Base-by-base conservation (phyloP, 2,797 vertebrate genomes). In the Scolopax rusticola region DNA sequence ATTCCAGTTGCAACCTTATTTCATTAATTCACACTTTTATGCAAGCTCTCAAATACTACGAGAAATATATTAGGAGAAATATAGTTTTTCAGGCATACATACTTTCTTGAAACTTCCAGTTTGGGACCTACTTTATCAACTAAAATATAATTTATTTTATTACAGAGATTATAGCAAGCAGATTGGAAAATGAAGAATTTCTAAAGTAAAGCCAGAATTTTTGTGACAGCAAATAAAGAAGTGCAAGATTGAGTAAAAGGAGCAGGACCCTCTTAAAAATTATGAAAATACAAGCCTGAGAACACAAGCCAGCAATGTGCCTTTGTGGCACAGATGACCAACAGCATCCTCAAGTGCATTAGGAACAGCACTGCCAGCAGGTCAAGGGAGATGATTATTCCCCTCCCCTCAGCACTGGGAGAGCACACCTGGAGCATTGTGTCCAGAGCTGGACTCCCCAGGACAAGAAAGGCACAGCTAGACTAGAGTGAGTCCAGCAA, bases 291-390 rank as follows among this genome's bases (percentile, higher is more conserved):
- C 47, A 25, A 25, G 16, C 30, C 41, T 33, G 38, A 78, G 64
- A 67, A 67, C 27, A n/a, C 1, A 2, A 87, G 19, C 24, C n/a
- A 64, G 10, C n/a, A 51, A 57, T 0, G 12, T 57, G 38, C 6
- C 50, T 15, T 69, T 47, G 19, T 18, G 45, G 27, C 51, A 75
- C 84, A 57, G 33, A 33, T 24, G 38, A n/a, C 57, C 33, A 54
- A 13, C 8, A 59, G 7, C 33, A 38, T 53, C 56, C 30, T 47
- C 51, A 23, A 9, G 33, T 14, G 27, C 8, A 5, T 47, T 25
- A 70, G 63, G 11, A 84, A 59, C 3, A 59, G 79, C 45, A 19
- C 0, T 53, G 45, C 19, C 74, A 63, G 30, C 30, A 74, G 28
- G 38, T 24, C 0, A 0, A 45, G 28, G 21, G 38, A 75, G 28